phyloP scores from a whole-genome alignment of 1,140 invertebrate species.

The Harpegnathos saltator region DNA sequence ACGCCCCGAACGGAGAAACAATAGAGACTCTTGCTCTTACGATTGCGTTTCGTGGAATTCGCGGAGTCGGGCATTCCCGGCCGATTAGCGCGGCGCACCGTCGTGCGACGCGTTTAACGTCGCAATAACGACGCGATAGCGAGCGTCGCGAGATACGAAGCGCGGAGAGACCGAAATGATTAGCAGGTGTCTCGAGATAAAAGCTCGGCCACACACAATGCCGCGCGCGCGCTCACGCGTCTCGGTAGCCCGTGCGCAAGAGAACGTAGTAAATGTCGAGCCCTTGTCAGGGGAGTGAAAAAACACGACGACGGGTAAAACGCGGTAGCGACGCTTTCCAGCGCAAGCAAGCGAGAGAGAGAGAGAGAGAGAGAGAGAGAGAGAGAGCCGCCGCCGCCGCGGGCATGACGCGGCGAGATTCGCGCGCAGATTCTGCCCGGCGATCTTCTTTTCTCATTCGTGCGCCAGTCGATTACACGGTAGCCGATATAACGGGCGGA shows the following conservation, averaged over 20 bases:
- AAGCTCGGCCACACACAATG: no score
- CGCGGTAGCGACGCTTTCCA: slow-evolving; percentile 12
- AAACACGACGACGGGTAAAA: slow-evolving; percentile 27
- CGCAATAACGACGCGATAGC: no score
- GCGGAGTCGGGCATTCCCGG: not conserved
- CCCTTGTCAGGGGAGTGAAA: not conserved
- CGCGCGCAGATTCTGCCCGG: not conserved
- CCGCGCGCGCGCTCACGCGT: not conserved
- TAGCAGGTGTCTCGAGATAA: no score
- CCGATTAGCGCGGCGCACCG: not conserved
- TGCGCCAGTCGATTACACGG: slow-evolving; percentile 28
- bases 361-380: not conserved
- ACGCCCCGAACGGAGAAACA: slow-evolving; percentile 14
- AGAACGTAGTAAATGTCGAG: slow-evolving; percentile 14
- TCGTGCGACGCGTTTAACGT: no score
- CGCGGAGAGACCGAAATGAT: no score
- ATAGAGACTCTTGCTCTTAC: not conserved
- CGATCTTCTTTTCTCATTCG: slow-evolving; percentile 24
- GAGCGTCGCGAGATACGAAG: no score
- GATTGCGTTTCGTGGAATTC: not conserved
- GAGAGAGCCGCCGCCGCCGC: not conserved
- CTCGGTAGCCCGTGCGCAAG: not conserved
- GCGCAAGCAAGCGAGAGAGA: not conserved
- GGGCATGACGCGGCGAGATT: slow-evolving; percentile 41
- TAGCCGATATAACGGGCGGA: slow-evolving; percentile 24